These are phyloP conservation scores for Patiria pectinifera DNA, from an alignment of 53 echinoderm and acorn worm genomes.

Conservation along the genomic window DNA sequence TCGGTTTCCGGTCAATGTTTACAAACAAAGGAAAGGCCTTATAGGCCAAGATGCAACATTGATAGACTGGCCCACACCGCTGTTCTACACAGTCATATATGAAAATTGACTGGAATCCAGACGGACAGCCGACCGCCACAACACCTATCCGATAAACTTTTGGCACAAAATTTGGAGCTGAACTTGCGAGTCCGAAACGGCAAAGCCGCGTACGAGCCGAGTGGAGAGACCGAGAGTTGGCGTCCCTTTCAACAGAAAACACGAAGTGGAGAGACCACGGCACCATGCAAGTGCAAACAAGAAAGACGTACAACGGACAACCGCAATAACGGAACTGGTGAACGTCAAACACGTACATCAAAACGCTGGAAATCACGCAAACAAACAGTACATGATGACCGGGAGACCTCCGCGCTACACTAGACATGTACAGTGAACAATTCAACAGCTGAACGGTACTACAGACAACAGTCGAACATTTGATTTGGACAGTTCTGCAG, in stretches of 20 bases:
- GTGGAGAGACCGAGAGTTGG: neutral
- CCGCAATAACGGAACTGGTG: neutral
- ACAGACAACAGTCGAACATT: neutral
- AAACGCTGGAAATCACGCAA: neutral
- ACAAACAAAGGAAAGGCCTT: no score
- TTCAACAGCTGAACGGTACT: neutral
- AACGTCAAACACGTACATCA: neutral
- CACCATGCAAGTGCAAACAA: neutral
- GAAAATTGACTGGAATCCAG: neutral
- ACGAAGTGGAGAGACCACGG: constrained; percentile 7
- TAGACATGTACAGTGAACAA: constrained; percentile 12
- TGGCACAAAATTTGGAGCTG: neutral
- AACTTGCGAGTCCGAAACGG: no score
- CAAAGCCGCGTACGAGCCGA: neutral
- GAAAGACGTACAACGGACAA: constrained; percentile 10
- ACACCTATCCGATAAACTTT: neutral
- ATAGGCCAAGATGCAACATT: neutral
- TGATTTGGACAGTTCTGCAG: neutral
- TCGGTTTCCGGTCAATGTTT: no score
- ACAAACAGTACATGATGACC: neutral
- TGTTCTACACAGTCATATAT: constrained; percentile 8
- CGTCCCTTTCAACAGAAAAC: neutral
- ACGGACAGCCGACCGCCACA: neutral
- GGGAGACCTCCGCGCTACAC: neutral
- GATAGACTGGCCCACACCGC: neutral